phyloP scores from a whole-genome alignment of 2,888 invertebrate species.

The Mimas tiliae region DNA sequence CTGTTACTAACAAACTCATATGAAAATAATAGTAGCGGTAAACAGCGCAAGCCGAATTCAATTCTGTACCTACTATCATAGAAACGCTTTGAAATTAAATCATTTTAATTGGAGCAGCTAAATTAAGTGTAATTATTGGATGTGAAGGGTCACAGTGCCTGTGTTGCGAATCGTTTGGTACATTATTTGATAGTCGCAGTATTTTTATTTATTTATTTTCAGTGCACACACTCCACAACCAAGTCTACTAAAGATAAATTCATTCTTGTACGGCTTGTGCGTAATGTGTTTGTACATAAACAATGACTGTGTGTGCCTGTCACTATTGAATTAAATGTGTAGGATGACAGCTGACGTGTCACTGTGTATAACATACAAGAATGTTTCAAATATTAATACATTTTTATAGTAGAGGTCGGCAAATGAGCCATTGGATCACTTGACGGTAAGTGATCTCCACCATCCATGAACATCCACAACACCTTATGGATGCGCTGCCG shows the following conservation, averaged over 20 bases:
- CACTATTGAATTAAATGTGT: too few species aligned
- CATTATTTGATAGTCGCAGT: background rate
- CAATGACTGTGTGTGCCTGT: too few species aligned
- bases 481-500: too few species aligned
- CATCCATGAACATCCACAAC: too few species aligned
- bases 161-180: background rate
- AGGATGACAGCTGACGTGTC: too few species aligned
- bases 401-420: too few species aligned
- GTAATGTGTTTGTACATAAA: too few species aligned
- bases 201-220: background rate
- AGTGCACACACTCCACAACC: background rate
- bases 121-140: slow-evolving; percentile 3
- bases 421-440: too few species aligned
- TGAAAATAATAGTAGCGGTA: slow-evolving; percentile 10
- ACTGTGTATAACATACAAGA: too few species aligned
- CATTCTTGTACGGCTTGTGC: too few species aligned
- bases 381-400: too few species aligned
- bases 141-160: background rate
- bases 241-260: background rate
- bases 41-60: slow-evolving; percentile 4
- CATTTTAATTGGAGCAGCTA: slow-evolving; percentile 12
- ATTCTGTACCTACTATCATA: background rate
- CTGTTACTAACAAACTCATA: slow-evolving; percentile 17
- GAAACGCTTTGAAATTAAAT: slow-evolving; percentile 1
- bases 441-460: too few species aligned